Evolutionary conservation across 2,888 invertebrate genomes (phyloP), one percentile per base, ranked within the genome.

Genomic region (Caenorhabditis sp.): DNA sequence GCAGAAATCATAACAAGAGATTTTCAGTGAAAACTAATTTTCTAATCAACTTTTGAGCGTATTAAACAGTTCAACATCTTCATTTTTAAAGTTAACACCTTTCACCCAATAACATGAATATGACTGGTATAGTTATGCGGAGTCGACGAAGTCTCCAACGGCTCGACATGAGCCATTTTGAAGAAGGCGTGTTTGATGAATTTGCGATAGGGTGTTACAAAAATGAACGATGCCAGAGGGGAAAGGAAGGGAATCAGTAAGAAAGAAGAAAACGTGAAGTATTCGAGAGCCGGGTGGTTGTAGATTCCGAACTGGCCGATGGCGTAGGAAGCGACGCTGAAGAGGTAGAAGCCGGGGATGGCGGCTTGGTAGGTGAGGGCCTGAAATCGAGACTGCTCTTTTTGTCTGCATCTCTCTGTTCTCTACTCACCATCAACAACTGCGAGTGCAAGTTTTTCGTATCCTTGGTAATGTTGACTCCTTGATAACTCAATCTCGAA

Each of bases 371-470:
- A 80, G 58, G 80, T 80, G 8, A 80, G 59, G 14, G 80, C 73
- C 80, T 80, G 59, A 7, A 80, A 66, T 19, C n/a, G n/a, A n/a
- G n/a, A n/a, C n/a, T n/a, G n/a, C n/a, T n/a, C n/a, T 10, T 38
- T 10, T 10, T 38, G 12, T 10, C 6, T 10, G 12, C 10, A 38
- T 8, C 19, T 19, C 4, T 1, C n/a, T n/a, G n/a, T n/a, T n/a
- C n/a, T n/a, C 4, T 7, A 69, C 54, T 70, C 10, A 86, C 85
- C 80, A 79, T 85, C 1, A 86, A 59, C 12, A 86, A 26, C 41
- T 86, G 84, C 1, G 69, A 51, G 49, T 86, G 86, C 35, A 86
- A 68, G 4, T 75, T 83, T 35, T 73, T 82, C 3, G 86, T 86
- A 44, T 80, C 80, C 24, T 77, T 76, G 0, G 80, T 74, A 56